Percentiles rank a stretch among this genome's conserved stretches.
Conservation (phyloP, 2,888 invertebrate genomes). For the Abrostola triplasia region DNA sequence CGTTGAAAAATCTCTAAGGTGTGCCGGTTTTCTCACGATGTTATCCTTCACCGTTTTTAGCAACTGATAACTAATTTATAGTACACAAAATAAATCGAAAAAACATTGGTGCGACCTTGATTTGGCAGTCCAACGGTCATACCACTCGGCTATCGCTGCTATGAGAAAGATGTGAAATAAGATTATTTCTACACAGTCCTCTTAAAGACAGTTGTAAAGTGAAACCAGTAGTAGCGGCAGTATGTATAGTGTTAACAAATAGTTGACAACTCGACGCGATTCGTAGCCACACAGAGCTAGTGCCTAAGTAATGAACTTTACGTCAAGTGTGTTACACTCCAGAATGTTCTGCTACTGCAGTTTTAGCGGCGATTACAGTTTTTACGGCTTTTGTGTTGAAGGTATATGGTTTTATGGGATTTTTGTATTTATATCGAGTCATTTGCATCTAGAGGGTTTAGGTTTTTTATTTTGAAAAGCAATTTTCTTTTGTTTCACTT, state of each 20-base stretch:
- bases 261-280: conserved; percentile 46
- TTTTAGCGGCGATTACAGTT: conserved; percentile 10
- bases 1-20: no score
- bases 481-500: no score
- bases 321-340: conserved; percentile 30
- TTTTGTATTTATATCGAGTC: neutral
- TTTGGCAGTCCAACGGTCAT: no score
- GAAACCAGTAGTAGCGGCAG: conserved; percentile 14
- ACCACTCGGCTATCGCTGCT: no score
- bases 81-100: no score
- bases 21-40: no score
- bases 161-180: neutral
- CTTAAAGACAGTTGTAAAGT: neutral
- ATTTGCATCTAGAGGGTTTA: no score
- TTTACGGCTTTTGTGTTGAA: neutral
- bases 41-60: no score
- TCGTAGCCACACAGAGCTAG: conserved; percentile 21
- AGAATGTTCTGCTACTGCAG: conserved; percentile 19
- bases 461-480: no score
- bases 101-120: no score
- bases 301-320: conserved; percentile 53
- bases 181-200: neutral
- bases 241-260: conserved; percentile 41
- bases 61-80: no score
- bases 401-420: neutral